A percentile compares a stretch with the other conserved stretches of the same genome.
Conservation (phyloP, 1,140 invertebrate species). For the Leptinotarsa texana region DNA sequence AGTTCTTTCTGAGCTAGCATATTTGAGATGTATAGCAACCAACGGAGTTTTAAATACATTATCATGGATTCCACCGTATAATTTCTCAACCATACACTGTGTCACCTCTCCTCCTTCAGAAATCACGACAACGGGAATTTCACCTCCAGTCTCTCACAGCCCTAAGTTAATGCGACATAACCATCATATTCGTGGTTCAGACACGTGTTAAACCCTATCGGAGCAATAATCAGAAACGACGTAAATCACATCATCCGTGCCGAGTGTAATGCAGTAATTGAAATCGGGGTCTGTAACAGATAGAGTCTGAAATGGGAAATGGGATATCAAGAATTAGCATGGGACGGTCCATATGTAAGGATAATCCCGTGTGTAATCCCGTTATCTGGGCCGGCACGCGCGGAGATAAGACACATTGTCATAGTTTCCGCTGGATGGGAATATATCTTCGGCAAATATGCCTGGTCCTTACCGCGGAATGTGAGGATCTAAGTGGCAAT, state of each 20-base stretch:
- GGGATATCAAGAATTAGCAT: slow-evolving; percentile 41
- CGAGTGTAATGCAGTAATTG: slow-evolving; percentile 17
- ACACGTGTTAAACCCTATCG: not conserved
- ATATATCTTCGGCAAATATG: slow-evolving; percentile 36
- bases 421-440: slow-evolving; percentile 38
- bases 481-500: slow-evolving; percentile 20
- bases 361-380: slow-evolving; percentile 43
- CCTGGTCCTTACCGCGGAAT: slow-evolving; percentile 7
- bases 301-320: slow-evolving; percentile 29
- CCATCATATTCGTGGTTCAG: not conserved
- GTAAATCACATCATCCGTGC: not conserved
- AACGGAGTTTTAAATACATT: too few species aligned
- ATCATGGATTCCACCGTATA: too few species aligned
- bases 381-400: slow-evolving; percentile 36
- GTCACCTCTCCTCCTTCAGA: too few species aligned
- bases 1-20: too few species aligned
- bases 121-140: too few species aligned
- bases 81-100: too few species aligned
- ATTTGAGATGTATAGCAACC: too few species aligned
- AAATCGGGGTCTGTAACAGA: slow-evolving; percentile 23
- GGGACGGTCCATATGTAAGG: slow-evolving; percentile 43
- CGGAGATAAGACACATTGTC: slow-evolving; percentile 41
- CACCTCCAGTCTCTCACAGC: not conserved
- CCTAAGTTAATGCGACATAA: not conserved
- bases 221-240: not conserved